Evolutionary conservation across 2,888 invertebrate species (phyloP).

Genomic region (Ephialtes manifestator): DNA sequence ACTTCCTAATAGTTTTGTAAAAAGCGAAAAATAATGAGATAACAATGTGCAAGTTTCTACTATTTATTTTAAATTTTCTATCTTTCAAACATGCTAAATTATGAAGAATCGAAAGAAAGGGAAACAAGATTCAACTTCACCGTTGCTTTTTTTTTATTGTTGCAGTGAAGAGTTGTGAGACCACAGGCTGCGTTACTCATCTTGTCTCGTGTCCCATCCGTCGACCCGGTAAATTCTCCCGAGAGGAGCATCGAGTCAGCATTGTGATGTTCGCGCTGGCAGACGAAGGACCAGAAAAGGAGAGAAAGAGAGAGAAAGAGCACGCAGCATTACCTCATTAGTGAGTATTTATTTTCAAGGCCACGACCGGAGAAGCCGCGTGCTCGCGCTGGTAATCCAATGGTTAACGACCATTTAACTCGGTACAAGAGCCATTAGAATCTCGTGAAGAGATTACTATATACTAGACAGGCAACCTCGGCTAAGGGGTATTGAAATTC

Average conservation of each 20-base stretch:
- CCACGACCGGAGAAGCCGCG: constrained; percentile 49
- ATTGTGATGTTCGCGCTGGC: constrained; percentile 19
- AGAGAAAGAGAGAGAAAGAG: constrained; percentile 1
- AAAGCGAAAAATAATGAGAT: too few relatives aligned
- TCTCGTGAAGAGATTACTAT: constrained; percentile 5
- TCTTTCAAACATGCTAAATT: background rate
- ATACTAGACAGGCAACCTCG: background rate
- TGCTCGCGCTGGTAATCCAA: constrained; percentile 56
- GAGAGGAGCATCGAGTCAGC: constrained; percentile 27
- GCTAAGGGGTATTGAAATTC: constrained; percentile 28
- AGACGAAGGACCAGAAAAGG: constrained; percentile 18
- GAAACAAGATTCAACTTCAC: constrained; percentile 33
- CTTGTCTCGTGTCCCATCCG: constrained; percentile 57
- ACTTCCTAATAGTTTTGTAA: too few relatives aligned
- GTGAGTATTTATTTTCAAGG: constrained; percentile 74
- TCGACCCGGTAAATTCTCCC: constrained; percentile 36
- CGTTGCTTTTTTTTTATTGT: constrained; percentile 38
- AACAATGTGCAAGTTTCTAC: background rate
- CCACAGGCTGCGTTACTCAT: constrained; percentile 66
- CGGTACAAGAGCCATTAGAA: constrained; percentile 53
- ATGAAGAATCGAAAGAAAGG: constrained; percentile 30
- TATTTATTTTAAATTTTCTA: background rate
- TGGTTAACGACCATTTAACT: constrained; percentile 73
- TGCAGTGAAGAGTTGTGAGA: constrained; percentile 60
- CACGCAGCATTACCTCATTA: constrained; percentile 69